Base-by-base conservation (phyloP, 1,140 invertebrate species). In the Pseudomyrmex concolor region DNA sequence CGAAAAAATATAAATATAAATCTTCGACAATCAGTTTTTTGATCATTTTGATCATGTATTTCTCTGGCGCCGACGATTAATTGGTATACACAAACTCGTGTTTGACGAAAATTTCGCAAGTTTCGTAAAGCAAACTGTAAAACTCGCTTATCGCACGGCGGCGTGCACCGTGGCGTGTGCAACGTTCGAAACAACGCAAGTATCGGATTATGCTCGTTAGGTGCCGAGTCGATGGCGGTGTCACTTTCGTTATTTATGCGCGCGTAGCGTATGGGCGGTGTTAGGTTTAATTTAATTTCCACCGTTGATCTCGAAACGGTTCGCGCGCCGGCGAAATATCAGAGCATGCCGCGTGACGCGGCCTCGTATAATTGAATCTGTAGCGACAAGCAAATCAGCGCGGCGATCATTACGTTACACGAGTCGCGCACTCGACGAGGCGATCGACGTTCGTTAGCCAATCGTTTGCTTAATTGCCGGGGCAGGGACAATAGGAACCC, bases 361-460 rank as follows among this genome's bases (percentile, higher is more conserved):
- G 76, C 48, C 55, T 63, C 34, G 34, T 34, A 74, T 89, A 89
- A 89, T 89, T 89, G 85, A 89, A 89, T 89, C 76, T 84, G 88
- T 87, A 89, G 84, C 83, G 50, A 73, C 86, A 60, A 84, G 83
- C 88, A 85, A 89, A 89, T 89, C 83, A 89, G 74, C 85, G 80
- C 60, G 68, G 72, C 74, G 62, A 77, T 89, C 89, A 89, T 89
- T 89, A 84, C 78, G 83, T 89, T 89, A 85, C 80, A 84, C 85
- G 85, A 89, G 82, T 85, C 86, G 73, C 63, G 70, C 72, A 48
- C 22, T 68, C 57, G 60, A 25, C 74, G 51, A 17, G 22, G 51
- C 76, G 83, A 84, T 89, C 83, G 83, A 63, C 78, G 73, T 89
- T 89, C 87, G 88, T 89, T 89, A 90, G 74, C 67, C 88, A 89